Percentiles rank a stretch among this genome's conserved stretches.
Evolutionary conservation across 2,797 vertebrate genomes (phyloP).

Genomic region (Petrocephalus sullivani): DNA sequence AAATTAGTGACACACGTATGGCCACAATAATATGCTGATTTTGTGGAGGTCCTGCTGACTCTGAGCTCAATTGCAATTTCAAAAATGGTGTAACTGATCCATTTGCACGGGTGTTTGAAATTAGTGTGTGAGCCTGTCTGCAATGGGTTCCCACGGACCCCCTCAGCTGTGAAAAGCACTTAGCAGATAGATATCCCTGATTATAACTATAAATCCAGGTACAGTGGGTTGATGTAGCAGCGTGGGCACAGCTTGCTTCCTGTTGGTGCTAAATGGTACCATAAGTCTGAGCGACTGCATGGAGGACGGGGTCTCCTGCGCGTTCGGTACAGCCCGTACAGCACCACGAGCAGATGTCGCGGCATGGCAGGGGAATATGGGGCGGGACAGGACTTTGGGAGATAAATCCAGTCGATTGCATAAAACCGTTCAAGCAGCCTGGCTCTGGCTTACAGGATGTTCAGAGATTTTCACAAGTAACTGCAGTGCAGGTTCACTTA

Average conservation of each 20-base stretch:
- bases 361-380: not conserved
- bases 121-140: not conserved
- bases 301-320: not conserved
- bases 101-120: not conserved
- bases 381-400: not conserved
- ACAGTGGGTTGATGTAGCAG: not conserved
- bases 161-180: not conserved
- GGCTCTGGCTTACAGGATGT: not conserved
- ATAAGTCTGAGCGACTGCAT: not conserved
- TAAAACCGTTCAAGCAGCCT: not conserved
- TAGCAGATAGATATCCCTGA: not conserved
- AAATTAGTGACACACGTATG: not conserved
- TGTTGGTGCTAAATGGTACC: not conserved
- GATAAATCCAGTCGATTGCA: not conserved
- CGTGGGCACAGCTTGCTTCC: not conserved
- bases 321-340: not conserved
- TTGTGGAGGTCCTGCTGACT: not conserved
- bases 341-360: no score
- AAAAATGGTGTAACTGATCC: not conserved
- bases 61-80: not conserved
- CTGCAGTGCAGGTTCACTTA: slow-evolving; percentile 2
- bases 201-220: not conserved
- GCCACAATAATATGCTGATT: not conserved
- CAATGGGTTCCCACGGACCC: not conserved
- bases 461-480: not conserved